Evolutionary conservation across 2,797 vertebrate genomes (phyloP), one percentile per base, ranked within the genome.

Genomic region (Diplodus puntazzo): DNA sequence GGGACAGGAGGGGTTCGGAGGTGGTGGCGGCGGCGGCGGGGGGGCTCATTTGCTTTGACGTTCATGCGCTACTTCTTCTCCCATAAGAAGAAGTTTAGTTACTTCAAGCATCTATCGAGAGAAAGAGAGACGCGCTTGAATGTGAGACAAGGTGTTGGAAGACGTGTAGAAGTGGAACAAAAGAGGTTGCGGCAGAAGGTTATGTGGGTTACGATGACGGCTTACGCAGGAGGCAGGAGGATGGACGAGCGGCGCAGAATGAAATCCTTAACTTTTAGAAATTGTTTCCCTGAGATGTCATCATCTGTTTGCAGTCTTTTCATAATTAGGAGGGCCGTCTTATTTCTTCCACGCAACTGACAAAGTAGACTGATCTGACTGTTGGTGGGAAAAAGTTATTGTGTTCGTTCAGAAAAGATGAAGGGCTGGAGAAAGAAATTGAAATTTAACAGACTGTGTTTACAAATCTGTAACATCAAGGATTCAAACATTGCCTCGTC

Each of bases 41-140:
- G 64, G 75, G 75, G 84, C 89, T 91, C 86, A 81, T 92, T 93
- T 92, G 79, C 84, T 92, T 93, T 93, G 90, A 94, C 92, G 80
- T 87, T 93, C 83, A 87, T 88, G 79, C 86, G 79, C 83, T 88
- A 90, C 91, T 82, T 84, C 81, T 68, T 87, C 81, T 89, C 50
- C 82, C 80, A 80, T 79, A 83, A 86, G 89, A 85, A 87, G 91
- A 91, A 87, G 83, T 91, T 93, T 81, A 82, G 84, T 72, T 89
- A 81, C 93, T 94, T 94, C 84, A 91, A 92, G 89, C 82, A 79
- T 87, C 85, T 80, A 79, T 73, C 45, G 69, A 71, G 75, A 79
- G 80, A 77, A 73, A 65, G 54, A 66, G 73, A 64, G 84, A 83
- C 50, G 58, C 68, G 11, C 58, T 64, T 3, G 81, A 87, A 55